Percentiles rank a stretch among this genome's conserved stretches.
These are phyloP conservation scores for Apteryx owenii DNA, from an alignment of 2,113 vertebrate species.

Conservation along the genomic window DNA sequence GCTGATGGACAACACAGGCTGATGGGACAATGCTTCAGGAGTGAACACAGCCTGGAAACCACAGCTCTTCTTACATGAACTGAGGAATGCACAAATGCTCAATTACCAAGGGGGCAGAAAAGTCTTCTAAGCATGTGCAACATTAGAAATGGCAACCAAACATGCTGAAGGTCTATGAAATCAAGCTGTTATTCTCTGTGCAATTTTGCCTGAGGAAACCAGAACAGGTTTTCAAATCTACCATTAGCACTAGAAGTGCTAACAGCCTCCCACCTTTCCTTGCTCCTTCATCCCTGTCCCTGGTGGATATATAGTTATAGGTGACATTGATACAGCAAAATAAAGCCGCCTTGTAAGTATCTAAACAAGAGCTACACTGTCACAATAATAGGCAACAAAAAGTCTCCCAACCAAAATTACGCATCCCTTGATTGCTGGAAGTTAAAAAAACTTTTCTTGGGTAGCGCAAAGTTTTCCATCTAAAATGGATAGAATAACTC, in stretches of 20 bases:
- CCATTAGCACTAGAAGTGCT: not conserved
- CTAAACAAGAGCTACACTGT: not conserved
- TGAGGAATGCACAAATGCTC: not conserved
- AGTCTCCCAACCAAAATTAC: not conserved
- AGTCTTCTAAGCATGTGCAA: fast-evolving
- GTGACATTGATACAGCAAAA: not conserved
- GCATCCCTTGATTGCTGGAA: not conserved
- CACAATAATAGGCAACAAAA: not conserved
- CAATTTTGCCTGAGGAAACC: fast-evolving
- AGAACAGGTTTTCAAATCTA: not conserved
- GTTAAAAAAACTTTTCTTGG: not conserved
- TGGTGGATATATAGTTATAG: fast-evolving
- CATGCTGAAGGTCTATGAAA: fast-evolving
- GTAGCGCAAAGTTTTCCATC: not conserved
- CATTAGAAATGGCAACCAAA: not conserved
- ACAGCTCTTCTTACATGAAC: not conserved
- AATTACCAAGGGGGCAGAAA: not conserved
- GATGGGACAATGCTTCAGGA: fast-evolving
- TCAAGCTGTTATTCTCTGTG: not conserved
- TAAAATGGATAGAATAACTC: fast-evolving
- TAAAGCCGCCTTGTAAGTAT: not conserved
- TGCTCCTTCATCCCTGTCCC: not conserved
- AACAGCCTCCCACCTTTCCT: not conserved
- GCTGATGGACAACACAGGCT: not conserved
- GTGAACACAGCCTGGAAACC: not conserved